Evolutionary conservation across 2,888 invertebrate genomes (phyloP), one percentile per base, ranked within the genome.

Genomic region (Conchocele bisecta): DNA sequence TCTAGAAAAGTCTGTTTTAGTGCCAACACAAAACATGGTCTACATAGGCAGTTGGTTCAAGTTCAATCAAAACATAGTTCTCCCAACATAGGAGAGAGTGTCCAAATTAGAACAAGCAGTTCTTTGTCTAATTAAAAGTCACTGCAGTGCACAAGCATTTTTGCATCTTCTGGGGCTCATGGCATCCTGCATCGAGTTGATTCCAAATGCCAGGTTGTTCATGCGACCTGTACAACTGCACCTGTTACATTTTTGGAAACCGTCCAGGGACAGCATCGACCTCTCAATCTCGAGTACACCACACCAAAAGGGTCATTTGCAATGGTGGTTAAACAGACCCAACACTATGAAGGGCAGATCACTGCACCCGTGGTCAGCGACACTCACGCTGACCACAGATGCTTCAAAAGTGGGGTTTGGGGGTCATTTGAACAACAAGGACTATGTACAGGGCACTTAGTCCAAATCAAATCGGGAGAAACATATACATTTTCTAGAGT

Each of bases 1-100:
- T 51, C 5, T 31, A 56, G 50, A 71, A 37, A 77, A 74, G 29
- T 74, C 74, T 15, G 28, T 24, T n/a, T 39, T 77, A 51, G 37
- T 50, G n/a, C 77, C 74, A 28, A 44, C 29, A 24, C 69, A 69
- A 31, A 44, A n/a, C 20, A 13, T 44, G 26, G 17, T 41, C 29
- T 61, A 58, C 26, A 54, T 61, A 35, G 63, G 61, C 13, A 17
- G 44, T 33, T 24, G 20, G 24, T 51, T 70, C 33, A 26, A 42
- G 11, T 29, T 61, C 3, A 9, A 1, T n/a, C 17, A 20, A 31
- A 51, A 61, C 13, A 6, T 13, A n/a, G 29, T 60, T 28, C 46
- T 13, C 29, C 63, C 58, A 13, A 53, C 69, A 15, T 9, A 1
- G 53, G 44, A 61, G 20, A 48, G 37, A 24, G 15, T 44, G 22